phyloP scores from a whole-genome alignment of 92 coral and sea anemone species.

The Umimayanthus kanabou region DNA sequence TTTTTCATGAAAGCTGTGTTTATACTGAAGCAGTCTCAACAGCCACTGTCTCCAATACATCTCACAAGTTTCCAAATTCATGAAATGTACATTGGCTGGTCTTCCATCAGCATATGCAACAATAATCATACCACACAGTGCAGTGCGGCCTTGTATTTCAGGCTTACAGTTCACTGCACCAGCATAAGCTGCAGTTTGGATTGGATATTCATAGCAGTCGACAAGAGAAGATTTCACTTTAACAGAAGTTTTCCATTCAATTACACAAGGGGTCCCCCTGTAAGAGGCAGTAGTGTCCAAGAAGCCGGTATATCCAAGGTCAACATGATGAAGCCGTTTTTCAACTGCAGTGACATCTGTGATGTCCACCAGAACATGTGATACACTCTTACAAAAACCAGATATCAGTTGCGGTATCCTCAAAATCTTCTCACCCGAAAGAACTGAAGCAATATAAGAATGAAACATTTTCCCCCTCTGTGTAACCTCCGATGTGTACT shows the following conservation, averaged over 20 bases:
- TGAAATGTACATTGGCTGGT: slow-evolving; percentile 87
- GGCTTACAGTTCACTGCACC: slow-evolving; percentile 89
- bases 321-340: slow-evolving; percentile 63
- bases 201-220: slow-evolving; percentile 87
- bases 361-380: slow-evolving; percentile 57
- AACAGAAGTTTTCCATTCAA: slow-evolving; percentile 97
- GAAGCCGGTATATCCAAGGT: slow-evolving; percentile 83
- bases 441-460: slow-evolving; percentile 64
- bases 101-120: slow-evolving; percentile 89
- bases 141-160: slow-evolving; percentile 56
- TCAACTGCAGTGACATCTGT: slow-evolving; percentile 78
- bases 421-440: slow-evolving; percentile 42
- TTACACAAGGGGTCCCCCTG: slow-evolving; percentile 82
- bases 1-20: slow-evolving; percentile 31
- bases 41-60: slow-evolving; percentile 90
- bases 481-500: slow-evolving; percentile 61
- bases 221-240: slow-evolving; percentile 62
- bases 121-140: slow-evolving; percentile 68
- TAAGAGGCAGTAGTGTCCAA: slow-evolving; percentile 82
- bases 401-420: slow-evolving; percentile 21
- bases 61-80: slow-evolving; percentile 79
- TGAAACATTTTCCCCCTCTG: slow-evolving; percentile 78
- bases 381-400: slow-evolving; percentile 48
- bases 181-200: slow-evolving; percentile 96
- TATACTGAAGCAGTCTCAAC: slow-evolving; percentile 66